Base-by-base conservation (phyloP, 2,888 invertebrate species). In the Cartodere bifasciata region DNA sequence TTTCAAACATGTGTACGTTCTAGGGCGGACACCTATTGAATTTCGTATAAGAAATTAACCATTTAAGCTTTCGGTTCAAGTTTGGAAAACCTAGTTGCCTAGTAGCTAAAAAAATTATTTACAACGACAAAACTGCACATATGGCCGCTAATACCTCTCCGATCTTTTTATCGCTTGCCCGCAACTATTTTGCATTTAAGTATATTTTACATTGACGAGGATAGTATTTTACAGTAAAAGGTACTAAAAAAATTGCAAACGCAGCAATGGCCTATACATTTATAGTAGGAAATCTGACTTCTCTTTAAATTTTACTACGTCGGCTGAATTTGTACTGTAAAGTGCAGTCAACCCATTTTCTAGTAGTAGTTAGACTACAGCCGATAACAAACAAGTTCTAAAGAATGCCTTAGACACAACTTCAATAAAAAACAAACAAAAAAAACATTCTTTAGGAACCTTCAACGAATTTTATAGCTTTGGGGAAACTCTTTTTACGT, bases 91-190 rank as follows among this genome's bases (percentile, higher is more conserved):
- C n/a, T n/a, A n/a, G n/a, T n/a, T n/a, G n/a, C n/a, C n/a, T n/a
- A n/a, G n/a, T 40, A 42, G 37, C 36, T 32, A 36, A 32, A 33
- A 32, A 44, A 45, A 36, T 45, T 58, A 57, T 57, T 50, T 58
- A 58, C 58, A 59, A 51, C 50, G 53, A 55, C 50, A 53, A 55
- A n/a, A 54, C 55, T 56, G 57, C 57, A 57, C 55, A 55, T 52
- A 42, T 39, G 44, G 35, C 24, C 27, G n/a, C n/a, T n/a, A n/a
- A n/a, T n/a, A n/a, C n/a, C n/a, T n/a, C n/a, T n/a, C n/a, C n/a
- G n/a, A n/a, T n/a, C n/a, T n/a, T n/a, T n/a, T n/a, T n/a, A n/a
- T n/a, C n/a, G n/a, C n/a, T n/a, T n/a, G n/a, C n/a, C n/a, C n/a
- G n/a, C n/a, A n/a, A n/a, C n/a, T n/a, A n/a, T n/a, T n/a, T n/a